phyloP scores from a whole-genome alignment of 1,140 invertebrate species.

The Scaptomyza hsui region DNA sequence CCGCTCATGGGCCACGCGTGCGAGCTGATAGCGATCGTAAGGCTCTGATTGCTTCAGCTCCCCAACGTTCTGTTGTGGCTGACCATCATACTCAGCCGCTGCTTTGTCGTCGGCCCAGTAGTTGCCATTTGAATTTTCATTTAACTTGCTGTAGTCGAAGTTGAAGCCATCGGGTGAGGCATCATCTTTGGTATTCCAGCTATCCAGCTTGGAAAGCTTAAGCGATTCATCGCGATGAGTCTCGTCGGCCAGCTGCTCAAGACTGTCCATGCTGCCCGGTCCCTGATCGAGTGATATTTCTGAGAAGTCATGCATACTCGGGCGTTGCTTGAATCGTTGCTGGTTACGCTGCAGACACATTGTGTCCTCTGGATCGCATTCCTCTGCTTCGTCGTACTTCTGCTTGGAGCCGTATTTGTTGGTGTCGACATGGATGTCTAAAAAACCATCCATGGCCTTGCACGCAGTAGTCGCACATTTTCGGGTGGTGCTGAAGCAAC shows the following conservation, averaged over 20 bases:
- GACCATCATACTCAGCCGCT: constrained; percentile 14
- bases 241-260: constrained; percentile 25
- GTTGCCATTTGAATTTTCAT: not conserved
- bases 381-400: not conserved
- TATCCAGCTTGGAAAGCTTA: constrained; percentile 13
- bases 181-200: constrained; percentile 29
- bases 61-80: not conserved
- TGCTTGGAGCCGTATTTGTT: constrained; percentile 1
- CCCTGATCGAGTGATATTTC: constrained; percentile 1
- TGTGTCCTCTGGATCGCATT: constrained; percentile 52
- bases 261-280: constrained; percentile 9
- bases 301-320: constrained; percentile 12
- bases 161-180: constrained; percentile 4
- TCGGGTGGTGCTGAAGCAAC: constrained; percentile 24
- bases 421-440: constrained; percentile 31
- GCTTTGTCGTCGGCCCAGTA: not conserved
- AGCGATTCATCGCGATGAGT: constrained; percentile 13
- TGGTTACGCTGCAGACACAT: constrained; percentile 41
- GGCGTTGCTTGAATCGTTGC: constrained; percentile 2
- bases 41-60: constrained; percentile 11
- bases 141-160: constrained; percentile 10
- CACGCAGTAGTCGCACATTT: constrained; percentile 5
- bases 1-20: constrained; percentile 8
- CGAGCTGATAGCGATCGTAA: constrained; percentile 32
- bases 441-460: constrained; percentile 6